Evolutionary conservation across 2,797 vertebrate genomes (phyloP).

Genomic region (Prionace glauca): DNA sequence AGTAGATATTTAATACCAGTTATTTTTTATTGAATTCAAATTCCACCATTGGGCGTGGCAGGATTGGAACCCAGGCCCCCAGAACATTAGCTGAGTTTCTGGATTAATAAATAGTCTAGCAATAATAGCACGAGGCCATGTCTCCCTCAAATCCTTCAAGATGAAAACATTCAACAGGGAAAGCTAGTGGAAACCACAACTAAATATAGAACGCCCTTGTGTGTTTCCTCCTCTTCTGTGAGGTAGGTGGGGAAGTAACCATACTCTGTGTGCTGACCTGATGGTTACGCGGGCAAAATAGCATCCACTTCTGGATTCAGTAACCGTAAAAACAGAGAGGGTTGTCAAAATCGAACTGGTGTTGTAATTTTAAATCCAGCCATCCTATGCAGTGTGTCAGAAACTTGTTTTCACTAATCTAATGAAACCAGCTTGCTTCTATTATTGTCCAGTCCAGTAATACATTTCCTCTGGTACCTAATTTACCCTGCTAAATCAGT

Average conservation of each 20-base stretch:
- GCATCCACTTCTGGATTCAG: not conserved
- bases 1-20: too few species aligned
- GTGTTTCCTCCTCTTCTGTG: not conserved
- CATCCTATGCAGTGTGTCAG: not conserved
- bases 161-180: not conserved
- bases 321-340: not conserved
- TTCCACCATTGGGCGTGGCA: too few species aligned
- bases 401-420: slow-evolving; percentile 16
- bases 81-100: too few species aligned
- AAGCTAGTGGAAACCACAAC: not conserved
- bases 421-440: not conserved
- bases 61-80: too few species aligned
- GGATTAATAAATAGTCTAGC: too few species aligned
- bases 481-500: not conserved
- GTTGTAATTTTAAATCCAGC: not conserved
- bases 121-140: too few species aligned
- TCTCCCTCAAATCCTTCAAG: not conserved
- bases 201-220: not conserved
- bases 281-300: not conserved
- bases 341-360: not conserved
- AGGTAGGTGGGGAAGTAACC: not conserved
- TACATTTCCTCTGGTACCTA: not conserved
- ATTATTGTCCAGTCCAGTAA: not conserved
- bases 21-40: too few species aligned
- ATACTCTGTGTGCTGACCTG: not conserved